Conservation (phyloP, 1,140 invertebrate species). For the Drosophila ananassae region DNA sequence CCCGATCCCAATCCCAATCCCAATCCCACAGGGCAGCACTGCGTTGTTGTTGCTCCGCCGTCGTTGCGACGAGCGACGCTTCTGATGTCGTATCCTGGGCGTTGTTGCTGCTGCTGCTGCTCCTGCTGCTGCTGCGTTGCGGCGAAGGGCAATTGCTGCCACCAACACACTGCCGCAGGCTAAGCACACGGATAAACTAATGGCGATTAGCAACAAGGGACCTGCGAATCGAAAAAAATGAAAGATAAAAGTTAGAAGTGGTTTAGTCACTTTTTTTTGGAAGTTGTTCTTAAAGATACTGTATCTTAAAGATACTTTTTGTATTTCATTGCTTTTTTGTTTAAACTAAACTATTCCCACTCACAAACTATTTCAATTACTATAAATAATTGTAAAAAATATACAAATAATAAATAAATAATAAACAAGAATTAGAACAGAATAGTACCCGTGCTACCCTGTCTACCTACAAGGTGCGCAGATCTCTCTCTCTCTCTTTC, state of each 20-base stretch:
- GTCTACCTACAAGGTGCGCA: slow-evolving; percentile 43
- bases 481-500: background rate
- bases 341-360: slow-evolving; percentile 39
- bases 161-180: slow-evolving; percentile 76
- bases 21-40: slow-evolving; percentile 47
- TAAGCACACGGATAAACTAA: slow-evolving; percentile 74
- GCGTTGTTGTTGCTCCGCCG: slow-evolving; percentile 58
- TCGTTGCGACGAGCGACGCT: slow-evolving; percentile 62
- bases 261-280: too few relatives aligned
- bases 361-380: slow-evolving; percentile 21
- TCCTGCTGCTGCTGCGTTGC: slow-evolving; percentile 41
- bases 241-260: slow-evolving; percentile 6
- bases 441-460: slow-evolving; percentile 6
- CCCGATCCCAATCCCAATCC: slow-evolving; percentile 39
- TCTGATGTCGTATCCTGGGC: slow-evolving; percentile 65
- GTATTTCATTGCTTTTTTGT: slow-evolving; percentile 19
- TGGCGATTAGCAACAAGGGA: slow-evolving; percentile 71
- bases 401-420: slow-evolving; percentile 1
- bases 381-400: too few relatives aligned
- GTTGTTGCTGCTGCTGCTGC: slow-evolving; percentile 40
- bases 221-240: slow-evolving; percentile 45
- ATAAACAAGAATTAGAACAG: slow-evolving; percentile 9
- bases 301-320: too few relatives aligned
- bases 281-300: too few relatives aligned
- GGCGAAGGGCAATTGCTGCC: slow-evolving; percentile 66